phyloP scores from a whole-genome alignment of 1,140 invertebrate genomes.

The Lordiphosa clarofinis region DNA sequence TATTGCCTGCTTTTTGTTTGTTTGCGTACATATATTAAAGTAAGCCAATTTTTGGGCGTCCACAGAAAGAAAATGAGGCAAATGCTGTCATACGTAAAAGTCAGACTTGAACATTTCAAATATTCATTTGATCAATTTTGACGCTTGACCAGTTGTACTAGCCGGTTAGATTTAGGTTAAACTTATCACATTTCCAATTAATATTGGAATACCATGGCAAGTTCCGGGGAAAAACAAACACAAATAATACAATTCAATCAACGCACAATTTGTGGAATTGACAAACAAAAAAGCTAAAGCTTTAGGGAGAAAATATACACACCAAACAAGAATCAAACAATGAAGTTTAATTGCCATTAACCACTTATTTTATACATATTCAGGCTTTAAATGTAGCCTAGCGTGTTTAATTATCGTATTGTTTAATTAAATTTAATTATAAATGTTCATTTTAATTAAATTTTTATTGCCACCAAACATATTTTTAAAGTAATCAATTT shows the following conservation, averaged over 20 bases:
- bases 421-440: no score
- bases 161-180: no score
- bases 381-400: no score
- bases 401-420: no score
- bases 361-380: no score
- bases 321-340: not conserved
- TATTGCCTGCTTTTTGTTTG: conserved; percentile 26
- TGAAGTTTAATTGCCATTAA: not conserved
- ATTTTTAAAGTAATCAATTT: conserved; percentile 24
- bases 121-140: no score
- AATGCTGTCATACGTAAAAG: no score
- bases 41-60: conserved; percentile 46
- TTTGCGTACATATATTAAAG: conserved; percentile 55
- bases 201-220: conserved; percentile 9
- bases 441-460: not conserved
- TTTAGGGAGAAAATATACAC: conserved; percentile 9
- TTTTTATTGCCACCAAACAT: not conserved
- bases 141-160: no score
- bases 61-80: no score
- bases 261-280: conserved; percentile 29
- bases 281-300: conserved; percentile 11
- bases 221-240: conserved; percentile 8
- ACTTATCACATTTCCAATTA: conserved; percentile 21
- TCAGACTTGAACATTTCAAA: no score
- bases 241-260: conserved; percentile 37